These are phyloP conservation scores for Malacoraja senta DNA, from an alignment of 2,797 vertebrate species.

Conservation along the genomic window DNA sequence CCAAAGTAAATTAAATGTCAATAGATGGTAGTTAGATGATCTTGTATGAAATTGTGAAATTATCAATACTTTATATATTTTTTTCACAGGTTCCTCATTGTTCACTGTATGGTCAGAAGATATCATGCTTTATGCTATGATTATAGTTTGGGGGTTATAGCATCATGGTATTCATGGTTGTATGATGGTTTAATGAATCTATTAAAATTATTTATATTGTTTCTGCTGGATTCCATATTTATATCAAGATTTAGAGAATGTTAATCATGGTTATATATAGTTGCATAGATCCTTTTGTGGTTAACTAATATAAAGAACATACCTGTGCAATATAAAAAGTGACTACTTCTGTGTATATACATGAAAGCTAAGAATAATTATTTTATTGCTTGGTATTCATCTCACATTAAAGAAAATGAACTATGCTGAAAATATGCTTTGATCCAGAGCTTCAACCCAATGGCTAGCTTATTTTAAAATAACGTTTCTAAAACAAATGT, in stretches of 20 bases:
- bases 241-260: neutral
- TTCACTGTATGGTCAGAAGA: neutral
- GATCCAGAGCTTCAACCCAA: neutral
- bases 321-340: neutral
- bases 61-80: neutral
- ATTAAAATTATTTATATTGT: neutral
- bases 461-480: neutral
- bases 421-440: neutral
- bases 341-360: neutral
- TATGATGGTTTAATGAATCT: neutral
- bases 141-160: neutral
- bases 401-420: neutral
- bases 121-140: neutral
- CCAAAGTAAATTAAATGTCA: too few relatives aligned
- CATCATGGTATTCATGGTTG: neutral
- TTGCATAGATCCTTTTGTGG: too few relatives aligned
- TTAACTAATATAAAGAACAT: neutral
- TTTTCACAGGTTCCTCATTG: neutral
- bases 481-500: neutral
- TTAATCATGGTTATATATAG: neutral
- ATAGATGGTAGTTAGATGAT: too few relatives aligned
- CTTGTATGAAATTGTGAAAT: neutral
- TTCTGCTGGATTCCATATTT: neutral
- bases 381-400: neutral
- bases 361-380: neutral